Conservation (phyloP, 1,140 invertebrate genomes). For the Drosophila nikananu region DNA sequence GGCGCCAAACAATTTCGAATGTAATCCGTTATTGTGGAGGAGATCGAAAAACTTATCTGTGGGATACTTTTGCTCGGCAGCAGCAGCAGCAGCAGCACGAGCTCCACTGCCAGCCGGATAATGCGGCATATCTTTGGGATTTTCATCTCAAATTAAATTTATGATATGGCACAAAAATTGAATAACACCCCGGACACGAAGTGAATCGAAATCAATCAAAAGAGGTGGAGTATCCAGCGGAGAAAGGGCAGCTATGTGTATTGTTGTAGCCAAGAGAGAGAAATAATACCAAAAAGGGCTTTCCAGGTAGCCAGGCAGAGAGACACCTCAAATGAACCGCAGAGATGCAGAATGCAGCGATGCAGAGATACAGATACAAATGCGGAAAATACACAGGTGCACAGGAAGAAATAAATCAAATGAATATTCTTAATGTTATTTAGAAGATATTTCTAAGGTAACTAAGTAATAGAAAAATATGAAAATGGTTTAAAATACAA, state of each 20-base stretch:
- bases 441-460: too few relatives aligned
- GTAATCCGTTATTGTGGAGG: slow-evolving; percentile 76
- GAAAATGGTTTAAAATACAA: too few relatives aligned
- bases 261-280: background rate
- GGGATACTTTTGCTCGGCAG: slow-evolving; percentile 18
- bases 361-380: slow-evolving; percentile 8
- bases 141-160: slow-evolving; percentile 85
- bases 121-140: slow-evolving; percentile 70
- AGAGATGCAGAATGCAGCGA: slow-evolving; percentile 35
- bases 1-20: slow-evolving; percentile 75
- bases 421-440: background rate
- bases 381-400: background rate
- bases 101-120: slow-evolving; percentile 29
- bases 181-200: slow-evolving; percentile 46
- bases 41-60: slow-evolving; percentile 48
- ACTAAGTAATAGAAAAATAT: background rate
- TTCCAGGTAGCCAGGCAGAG: slow-evolving; percentile 43
- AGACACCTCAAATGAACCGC: slow-evolving; percentile 72
- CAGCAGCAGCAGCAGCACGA: slow-evolving; percentile 10
- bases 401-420: background rate
- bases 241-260: background rate
- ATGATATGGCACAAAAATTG: slow-evolving; percentile 81
- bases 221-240: slow-evolving; percentile 8
- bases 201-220: slow-evolving; percentile 57
- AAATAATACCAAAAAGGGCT: slow-evolving; percentile 18